These are phyloP conservation scores for Sceliomorpha sp. DNA, from an alignment of 2,888 invertebrate genomes.

Conservation along the genomic window DNA sequence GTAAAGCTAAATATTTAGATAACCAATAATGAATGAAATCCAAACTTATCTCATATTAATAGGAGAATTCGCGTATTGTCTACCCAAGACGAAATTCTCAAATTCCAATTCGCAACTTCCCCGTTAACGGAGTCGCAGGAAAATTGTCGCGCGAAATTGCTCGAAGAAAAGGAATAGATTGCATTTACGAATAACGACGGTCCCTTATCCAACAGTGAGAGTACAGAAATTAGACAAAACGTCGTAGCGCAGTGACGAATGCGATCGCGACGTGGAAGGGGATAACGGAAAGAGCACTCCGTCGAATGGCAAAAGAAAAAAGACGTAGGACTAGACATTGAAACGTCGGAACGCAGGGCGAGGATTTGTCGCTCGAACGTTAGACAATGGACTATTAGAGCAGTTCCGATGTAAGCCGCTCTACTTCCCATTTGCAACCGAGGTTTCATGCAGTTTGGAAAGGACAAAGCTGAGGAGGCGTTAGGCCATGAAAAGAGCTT, in stretches of 20 bases:
- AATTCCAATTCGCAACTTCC: too few species aligned
- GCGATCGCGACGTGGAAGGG: conserved; percentile 35
- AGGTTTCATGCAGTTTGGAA: conserved; percentile 15
- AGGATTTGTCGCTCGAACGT: conserved; percentile 68
- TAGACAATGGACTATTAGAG: conserved; percentile 78
- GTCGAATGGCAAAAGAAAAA: conserved; percentile 33
- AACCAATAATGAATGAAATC: too few species aligned
- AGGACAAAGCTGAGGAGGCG: conserved; percentile 30
- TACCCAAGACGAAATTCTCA: too few species aligned
- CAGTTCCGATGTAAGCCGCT: conserved; percentile 74
- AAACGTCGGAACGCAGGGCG: conserved; percentile 22
- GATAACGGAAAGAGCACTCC: conserved; percentile 45
- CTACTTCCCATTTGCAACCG: conserved; percentile 48
- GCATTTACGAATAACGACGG: too few species aligned
- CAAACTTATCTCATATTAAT: conserved; percentile 36
- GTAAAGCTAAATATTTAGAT: too few species aligned
- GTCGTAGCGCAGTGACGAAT: conserved; percentile 40
- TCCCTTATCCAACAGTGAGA: too few species aligned
- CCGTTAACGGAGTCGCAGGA: too few species aligned
- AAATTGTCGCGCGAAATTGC: too few species aligned
- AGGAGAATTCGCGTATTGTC: too few species aligned
- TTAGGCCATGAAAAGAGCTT: conserved; percentile 35
- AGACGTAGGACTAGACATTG: conserved; percentile 23
- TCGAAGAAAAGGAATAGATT: too few species aligned
- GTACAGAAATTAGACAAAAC: conserved; percentile 20